Base-by-base conservation (phyloP, 2,113 vertebrate genomes). In the Numenius arquata region DNA sequence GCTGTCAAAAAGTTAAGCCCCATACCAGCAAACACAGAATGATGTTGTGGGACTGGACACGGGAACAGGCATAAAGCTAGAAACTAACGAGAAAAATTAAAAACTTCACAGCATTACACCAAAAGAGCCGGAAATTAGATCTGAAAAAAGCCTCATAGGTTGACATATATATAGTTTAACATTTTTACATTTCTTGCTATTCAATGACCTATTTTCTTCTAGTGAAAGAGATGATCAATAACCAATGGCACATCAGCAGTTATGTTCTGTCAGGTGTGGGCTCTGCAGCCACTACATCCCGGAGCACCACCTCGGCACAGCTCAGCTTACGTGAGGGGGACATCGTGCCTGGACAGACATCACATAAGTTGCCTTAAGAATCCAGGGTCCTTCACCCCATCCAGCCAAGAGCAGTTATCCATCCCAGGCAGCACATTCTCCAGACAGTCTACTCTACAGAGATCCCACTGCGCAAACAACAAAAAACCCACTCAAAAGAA, bases 391-490 rank as follows among this genome's bases (percentile, higher is more conserved):
- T 55, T 81, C 41, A 19, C 17, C 20, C 9, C 18, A 23, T 6
- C 3, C 4, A 45, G 48, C 6, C 43, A 43, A 4, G 0, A 47
- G 30, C 43, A 76, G 25, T 17, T 30, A 38, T 26, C 32, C 61
- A 63, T 8, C 18, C 41, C 47, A 52, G 48, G 15, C 29, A 38
- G 12, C 2, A 8, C 34, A 4, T 20, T 32, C 48, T 26, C 66
- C 6, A 5, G 0, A 5, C 8, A 12, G 19, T 26, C 48, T 4
- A 50, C 26, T 9, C 2, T 2, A 30, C 27, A 62, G 17, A 86
- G 25, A 71, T 41, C n/a, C 13, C 65, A 62, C 63, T 41, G 12
- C 45, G 50, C 14, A 25, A 58, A 30, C 36, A 45, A n/a, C 15
- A 22, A 78, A 34, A 12, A 12, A 8, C 15, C 4, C 34, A 56